Evolutionary conservation across 2,888 invertebrate genomes (phyloP).

Genomic region (Ecliptopera silaceata): DNA sequence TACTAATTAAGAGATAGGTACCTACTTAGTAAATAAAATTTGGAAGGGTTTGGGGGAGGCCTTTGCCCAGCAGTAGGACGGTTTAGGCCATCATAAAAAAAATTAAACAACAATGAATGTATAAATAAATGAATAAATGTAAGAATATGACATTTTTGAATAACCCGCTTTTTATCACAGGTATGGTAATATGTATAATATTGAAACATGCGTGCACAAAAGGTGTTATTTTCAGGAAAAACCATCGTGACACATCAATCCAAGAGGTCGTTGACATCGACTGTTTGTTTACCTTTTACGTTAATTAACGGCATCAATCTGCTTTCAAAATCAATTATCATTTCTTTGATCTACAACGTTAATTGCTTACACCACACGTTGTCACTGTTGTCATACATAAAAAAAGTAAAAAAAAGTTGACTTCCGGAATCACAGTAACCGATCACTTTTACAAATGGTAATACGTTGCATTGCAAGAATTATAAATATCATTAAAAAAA

Average conservation of each 20-base stretch:
- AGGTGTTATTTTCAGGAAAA: conserved; percentile 35
- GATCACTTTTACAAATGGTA: conserved; percentile 2
- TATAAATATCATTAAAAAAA: conserved; percentile 5
- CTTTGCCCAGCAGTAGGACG: too few species aligned
- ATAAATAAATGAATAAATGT: too few species aligned
- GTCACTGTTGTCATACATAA: not conserved
- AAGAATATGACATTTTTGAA: too few species aligned
- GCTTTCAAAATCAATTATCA: too few species aligned
- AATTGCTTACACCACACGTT: not conserved
- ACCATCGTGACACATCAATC: conserved; percentile 34
- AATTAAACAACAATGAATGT: too few species aligned
- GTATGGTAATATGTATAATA: not conserved
- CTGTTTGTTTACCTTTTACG: not conserved
- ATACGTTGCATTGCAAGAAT: conserved; percentile 8
- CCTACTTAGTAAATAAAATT: too few species aligned
- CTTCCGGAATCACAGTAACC: not conserved
- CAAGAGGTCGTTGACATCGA: conserved; percentile 23
- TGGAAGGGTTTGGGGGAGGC: too few species aligned
- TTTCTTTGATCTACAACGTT: not conserved
- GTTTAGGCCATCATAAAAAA: too few species aligned
- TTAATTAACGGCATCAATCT: not conserved
- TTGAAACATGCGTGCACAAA: not conserved
- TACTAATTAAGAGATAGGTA: too few species aligned
- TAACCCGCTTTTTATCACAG: too few species aligned
- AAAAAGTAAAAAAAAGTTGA: not conserved